Conservation (phyloP, 2,888 invertebrate genomes). For the Rhabditoides inermis region DNA sequence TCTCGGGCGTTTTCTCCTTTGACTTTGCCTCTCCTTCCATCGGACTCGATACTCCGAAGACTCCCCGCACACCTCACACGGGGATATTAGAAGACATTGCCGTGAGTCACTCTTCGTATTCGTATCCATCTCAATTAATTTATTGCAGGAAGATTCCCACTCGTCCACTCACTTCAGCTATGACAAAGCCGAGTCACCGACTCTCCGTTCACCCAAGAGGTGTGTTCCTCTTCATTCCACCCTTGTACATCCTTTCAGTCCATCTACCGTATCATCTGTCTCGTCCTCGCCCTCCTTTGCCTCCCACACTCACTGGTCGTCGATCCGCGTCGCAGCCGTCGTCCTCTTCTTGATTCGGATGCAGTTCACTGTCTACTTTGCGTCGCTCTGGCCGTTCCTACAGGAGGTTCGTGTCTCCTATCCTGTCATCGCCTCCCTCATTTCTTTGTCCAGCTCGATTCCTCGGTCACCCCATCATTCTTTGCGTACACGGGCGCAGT, state of each 20-base stretch:
- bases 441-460: conserved; percentile 17
- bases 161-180: no score
- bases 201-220: no score
- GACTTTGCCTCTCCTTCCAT: conserved; percentile 6
- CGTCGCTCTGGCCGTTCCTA: conserved; percentile 12
- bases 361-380: conserved; percentile 19
- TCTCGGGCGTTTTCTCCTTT: conserved; percentile 6
- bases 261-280: no score
- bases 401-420: conserved; percentile 6
- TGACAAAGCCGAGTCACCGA: no score
- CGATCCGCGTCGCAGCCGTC: conserved; percentile 9
- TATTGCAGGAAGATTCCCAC: neutral
- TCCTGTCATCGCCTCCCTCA: neutral
- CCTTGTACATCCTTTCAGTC: no score
- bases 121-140: neutral
- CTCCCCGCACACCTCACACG: neutral
- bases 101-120: neutral
- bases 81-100: neutral
- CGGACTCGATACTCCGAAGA: conserved; percentile 2
- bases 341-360: conserved; percentile 14
- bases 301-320: conserved; percentile 12
- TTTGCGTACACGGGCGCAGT: conserved; percentile 19
- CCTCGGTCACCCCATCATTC: conserved; percentile 9
- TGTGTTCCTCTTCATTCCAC: no score
- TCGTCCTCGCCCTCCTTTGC: no score